Evolutionary conservation across 2,113 vertebrate genomes (phyloP).

Genomic region (Hyperoodon ampullatus): DNA sequence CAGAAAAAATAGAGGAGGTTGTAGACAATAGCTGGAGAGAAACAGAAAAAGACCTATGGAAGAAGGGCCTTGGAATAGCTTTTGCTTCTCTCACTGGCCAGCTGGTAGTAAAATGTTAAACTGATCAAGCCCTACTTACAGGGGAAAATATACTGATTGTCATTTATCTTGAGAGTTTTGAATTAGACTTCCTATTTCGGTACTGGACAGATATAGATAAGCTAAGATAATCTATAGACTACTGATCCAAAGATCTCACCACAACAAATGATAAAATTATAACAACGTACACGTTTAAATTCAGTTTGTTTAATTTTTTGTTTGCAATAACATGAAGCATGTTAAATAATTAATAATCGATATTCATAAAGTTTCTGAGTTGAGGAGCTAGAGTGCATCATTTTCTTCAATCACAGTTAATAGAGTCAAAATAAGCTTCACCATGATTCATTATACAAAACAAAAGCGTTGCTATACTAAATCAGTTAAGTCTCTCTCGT

Average conservation of each 20-base stretch:
- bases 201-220: not conserved
- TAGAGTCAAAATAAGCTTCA: not conserved
- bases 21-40: conserved; percentile 14
- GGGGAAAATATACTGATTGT: not conserved
- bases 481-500: not conserved
- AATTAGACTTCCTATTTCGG: not conserved
- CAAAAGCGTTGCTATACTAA: not conserved
- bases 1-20: conserved; percentile 20
- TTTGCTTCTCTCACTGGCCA: not conserved
- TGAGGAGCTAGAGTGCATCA: not conserved
- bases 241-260: not conserved
- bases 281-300: not conserved
- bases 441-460: not conserved
- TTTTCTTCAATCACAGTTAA: conserved; percentile 37
- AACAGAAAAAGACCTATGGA: not conserved
- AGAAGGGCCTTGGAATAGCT: not conserved
- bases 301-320: not conserved
- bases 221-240: not conserved
- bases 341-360: not conserved
- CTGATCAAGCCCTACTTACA: not conserved
- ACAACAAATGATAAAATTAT: not conserved
- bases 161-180: not conserved
- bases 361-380: not conserved
- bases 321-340: not conserved
- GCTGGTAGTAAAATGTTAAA: not conserved